phyloP scores from a whole-genome alignment of 2,113 vertebrate species.

The Oncorhynchus tshawytscha region DNA sequence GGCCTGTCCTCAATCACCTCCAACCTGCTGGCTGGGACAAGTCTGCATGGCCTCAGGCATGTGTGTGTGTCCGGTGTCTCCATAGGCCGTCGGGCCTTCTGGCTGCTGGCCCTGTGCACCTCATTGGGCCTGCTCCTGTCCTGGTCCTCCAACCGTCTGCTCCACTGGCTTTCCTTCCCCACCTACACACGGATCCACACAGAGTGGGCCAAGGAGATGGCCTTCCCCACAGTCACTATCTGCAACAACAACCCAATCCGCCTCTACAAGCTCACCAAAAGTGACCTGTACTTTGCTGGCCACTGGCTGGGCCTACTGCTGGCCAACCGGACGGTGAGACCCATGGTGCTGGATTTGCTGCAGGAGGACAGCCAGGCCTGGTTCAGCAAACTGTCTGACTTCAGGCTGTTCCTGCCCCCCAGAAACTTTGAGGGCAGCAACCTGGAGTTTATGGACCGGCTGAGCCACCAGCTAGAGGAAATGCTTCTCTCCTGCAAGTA shows the following conservation, averaged over 20 bases:
- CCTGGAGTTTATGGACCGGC: constrained; percentile 92
- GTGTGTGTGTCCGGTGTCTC: constrained; percentile 80
- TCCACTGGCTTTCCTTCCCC: constrained; percentile 93
- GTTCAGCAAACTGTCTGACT: constrained; percentile 95
- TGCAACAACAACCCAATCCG: constrained; percentile 98
- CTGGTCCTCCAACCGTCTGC: constrained; percentile 92
- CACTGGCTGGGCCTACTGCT: constrained; percentile 93
- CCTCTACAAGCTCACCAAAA: constrained; percentile 93
- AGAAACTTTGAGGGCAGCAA: constrained; percentile 95
- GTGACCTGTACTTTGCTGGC: constrained; percentile 93
- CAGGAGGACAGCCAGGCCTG: constrained; percentile 86
- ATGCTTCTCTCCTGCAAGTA: constrained; percentile 98
- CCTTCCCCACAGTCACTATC: constrained; percentile 92
- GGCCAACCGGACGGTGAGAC: constrained; percentile 88
- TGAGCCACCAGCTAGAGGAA: constrained; percentile 96
- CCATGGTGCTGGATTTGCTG: constrained; percentile 88
- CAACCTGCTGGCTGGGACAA: constrained; percentile 76
- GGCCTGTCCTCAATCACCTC: constrained; percentile 51
- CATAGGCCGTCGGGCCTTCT: constrained; percentile 82
- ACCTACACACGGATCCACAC: constrained; percentile 90
- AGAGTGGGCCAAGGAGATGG: constrained; percentile 91
- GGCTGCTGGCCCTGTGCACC: constrained; percentile 89
- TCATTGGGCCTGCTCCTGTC: constrained; percentile 89
- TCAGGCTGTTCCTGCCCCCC: constrained; percentile 92
- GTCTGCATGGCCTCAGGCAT: constrained; percentile 87